phyloP scores from a whole-genome alignment of 2,113 vertebrate species.

The Struthio camelus region DNA sequence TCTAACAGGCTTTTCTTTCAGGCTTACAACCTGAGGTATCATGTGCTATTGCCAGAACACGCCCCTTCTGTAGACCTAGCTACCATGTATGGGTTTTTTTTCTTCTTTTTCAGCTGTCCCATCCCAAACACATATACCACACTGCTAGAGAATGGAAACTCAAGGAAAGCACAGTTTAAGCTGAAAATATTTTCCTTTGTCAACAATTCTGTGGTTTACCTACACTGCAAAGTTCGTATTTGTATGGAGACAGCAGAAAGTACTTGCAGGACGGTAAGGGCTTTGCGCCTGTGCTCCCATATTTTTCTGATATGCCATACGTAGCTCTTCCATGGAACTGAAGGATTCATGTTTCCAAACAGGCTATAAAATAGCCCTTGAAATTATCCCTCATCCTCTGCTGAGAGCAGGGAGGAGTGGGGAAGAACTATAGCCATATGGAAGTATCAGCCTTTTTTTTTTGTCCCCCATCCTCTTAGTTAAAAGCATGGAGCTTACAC shows the following conservation, averaged over 20 bases:
- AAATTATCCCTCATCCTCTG: background rate
- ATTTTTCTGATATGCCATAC: background rate
- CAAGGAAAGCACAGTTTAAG: slow-evolving; percentile 81
- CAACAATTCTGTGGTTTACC: slow-evolving; percentile 80
- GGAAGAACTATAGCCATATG: background rate
- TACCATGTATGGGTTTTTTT: background rate
- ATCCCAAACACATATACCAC: slow-evolving; percentile 74
- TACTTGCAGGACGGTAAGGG: slow-evolving; percentile 83
- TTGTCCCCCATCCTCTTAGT: background rate
- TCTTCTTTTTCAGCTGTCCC: slow-evolving; percentile 79
- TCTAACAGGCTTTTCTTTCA: too few species aligned
- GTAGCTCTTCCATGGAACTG: background rate
- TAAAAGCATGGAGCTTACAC: background rate
- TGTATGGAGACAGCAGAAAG: slow-evolving; percentile 75
- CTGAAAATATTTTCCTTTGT: slow-evolving; percentile 86
- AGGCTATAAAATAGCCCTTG: background rate
- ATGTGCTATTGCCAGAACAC: background rate
- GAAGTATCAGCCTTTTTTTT: background rate
- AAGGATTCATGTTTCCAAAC: background rate
- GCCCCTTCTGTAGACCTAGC: background rate
- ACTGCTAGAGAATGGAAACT: slow-evolving; percentile 85
- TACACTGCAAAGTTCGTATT: slow-evolving; percentile 88
- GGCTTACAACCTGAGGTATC: background rate
- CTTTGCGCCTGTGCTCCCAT: background rate
- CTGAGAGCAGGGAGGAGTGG: background rate